Base-by-base conservation (phyloP, 2,113 vertebrate species). In the Aldabrachelys gigantea region DNA sequence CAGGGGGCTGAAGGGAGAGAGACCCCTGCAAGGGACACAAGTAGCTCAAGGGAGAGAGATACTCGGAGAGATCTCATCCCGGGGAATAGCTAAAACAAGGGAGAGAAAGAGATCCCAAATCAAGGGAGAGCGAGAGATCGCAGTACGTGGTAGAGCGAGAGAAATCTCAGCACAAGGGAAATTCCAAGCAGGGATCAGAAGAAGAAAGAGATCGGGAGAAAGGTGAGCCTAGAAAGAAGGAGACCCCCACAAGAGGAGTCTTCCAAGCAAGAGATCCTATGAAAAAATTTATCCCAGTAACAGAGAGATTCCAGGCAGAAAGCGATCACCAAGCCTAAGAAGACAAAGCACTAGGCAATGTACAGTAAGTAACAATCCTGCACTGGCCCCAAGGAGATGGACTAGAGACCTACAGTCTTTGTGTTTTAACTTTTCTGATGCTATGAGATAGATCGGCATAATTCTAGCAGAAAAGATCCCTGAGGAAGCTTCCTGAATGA, bases 361-460 rank as follows among this genome's bases (percentile, higher is more conserved):
- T 83, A 5, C 88, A 82, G 91, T 53, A n/a, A n/a, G n/a, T 81
- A 72, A 49, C 84, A 35, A 17, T 82, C 54, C 65, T 5, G 82
- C 79, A 53, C 76, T n/a, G 44, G 21, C 88, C 84, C 89, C 82
- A 3, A n/a, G 31, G 82, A 80, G 88, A 84, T 87, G 89, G 59
- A 90, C 87, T 17, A 13, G 50, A 2, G 13, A 3, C 38, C 65
- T 21, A 92, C 16, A 84, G 27, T 44, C 96, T 96, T 97, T 94
- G 90, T 93, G 79, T 38, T 38, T 72, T 91, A 94, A 90, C 94
- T 96, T 96, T 94, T 35, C 82, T 89, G 96, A 82, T 75, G 88
- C 78, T 88, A 29, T 62, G 65, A 62, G 80, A 56, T 88, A 72
- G 78, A 47, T 19, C 81, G 85, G 92, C 84, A 38, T 41, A 85